These are phyloP conservation scores for Hippocampus mohnikei DNA, from an alignment of 2,113 vertebrate genomes.

Conservation along the genomic window DNA sequence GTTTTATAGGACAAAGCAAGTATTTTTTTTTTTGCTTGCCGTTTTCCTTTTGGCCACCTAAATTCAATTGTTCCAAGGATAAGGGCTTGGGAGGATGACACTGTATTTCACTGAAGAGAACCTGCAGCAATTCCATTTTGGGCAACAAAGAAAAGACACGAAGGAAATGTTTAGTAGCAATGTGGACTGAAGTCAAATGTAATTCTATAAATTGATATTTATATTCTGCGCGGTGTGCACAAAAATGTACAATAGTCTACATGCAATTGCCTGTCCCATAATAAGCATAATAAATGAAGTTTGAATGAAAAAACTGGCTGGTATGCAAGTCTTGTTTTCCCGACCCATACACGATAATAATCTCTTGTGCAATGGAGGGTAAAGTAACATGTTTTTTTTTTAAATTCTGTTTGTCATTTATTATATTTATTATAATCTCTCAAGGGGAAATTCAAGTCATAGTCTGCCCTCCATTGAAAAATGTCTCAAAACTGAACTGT, in stretches of 20 bases:
- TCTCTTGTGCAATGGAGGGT: not conserved
- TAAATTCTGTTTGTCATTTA: too few species aligned
- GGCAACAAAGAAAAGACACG: not conserved
- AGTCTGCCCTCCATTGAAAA: too few species aligned
- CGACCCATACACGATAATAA: not conserved
- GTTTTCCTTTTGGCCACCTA: not conserved
- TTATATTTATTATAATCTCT: too few species aligned
- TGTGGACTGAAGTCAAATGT: not conserved
- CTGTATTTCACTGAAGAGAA: not conserved
- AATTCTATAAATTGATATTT: not conserved
- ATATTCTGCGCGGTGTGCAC: not conserved
- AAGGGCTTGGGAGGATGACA: not conserved
- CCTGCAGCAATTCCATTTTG: too few species aligned
- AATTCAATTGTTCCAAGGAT: not conserved
- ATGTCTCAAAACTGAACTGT: too few species aligned
- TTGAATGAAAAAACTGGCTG: not conserved
- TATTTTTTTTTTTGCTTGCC: not conserved
- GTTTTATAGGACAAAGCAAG: not conserved
- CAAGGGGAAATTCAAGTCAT: too few species aligned
- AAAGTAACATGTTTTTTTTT: too few species aligned
- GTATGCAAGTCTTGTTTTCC: not conserved
- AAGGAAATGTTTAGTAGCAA: not conserved
- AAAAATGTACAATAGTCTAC: not conserved
- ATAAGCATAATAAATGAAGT: not conserved
- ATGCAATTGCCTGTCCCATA: not conserved